phyloP scores from a whole-genome alignment of 2,797 vertebrate genomes.

The Sciaenops ocellatus region DNA sequence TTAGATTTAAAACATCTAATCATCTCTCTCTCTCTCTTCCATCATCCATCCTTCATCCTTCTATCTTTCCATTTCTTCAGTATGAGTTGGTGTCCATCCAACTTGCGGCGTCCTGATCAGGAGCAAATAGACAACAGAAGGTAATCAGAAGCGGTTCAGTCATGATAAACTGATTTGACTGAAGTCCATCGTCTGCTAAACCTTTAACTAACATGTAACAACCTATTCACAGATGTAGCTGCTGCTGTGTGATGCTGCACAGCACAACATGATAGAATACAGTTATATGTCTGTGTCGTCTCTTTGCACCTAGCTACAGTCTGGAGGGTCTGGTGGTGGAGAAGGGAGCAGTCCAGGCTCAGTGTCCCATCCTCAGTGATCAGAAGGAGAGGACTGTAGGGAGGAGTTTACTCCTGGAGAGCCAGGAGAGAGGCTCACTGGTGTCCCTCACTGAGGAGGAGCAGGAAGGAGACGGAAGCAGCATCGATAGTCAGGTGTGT shows the following conservation, averaged over 20 bases:
- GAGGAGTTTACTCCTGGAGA: slow-evolving; percentile 68
- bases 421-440: slow-evolving; percentile 86
- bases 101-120: slow-evolving; percentile 40
- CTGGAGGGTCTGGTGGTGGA: slow-evolving; percentile 90
- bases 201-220: too few species aligned
- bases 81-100: slow-evolving; percentile 75
- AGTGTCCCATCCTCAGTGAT: slow-evolving; percentile 68
- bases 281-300: background rate
- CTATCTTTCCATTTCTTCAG: slow-evolving; percentile 31
- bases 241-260: too few species aligned
- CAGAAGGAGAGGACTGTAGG: slow-evolving; percentile 67
- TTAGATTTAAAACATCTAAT: slow-evolving; percentile 3
- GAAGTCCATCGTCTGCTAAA: too few species aligned
- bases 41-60: slow-evolving; percentile 20
- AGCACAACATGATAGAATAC: background rate
- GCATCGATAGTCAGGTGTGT: slow-evolving; percentile 85
- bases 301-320: slow-evolving; percentile 88
- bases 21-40: slow-evolving; percentile 2
- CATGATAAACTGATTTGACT: too few species aligned
- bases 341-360: slow-evolving; percentile 66
- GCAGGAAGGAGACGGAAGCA: slow-evolving; percentile 84
- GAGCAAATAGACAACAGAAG: slow-evolving; percentile 67
- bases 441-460: slow-evolving; percentile 91
- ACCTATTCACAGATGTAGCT: too few species aligned
- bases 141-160: slow-evolving; percentile 38